phyloP scores from a whole-genome alignment of 2,888 invertebrate genomes.

The Vesta saturnalis region DNA sequence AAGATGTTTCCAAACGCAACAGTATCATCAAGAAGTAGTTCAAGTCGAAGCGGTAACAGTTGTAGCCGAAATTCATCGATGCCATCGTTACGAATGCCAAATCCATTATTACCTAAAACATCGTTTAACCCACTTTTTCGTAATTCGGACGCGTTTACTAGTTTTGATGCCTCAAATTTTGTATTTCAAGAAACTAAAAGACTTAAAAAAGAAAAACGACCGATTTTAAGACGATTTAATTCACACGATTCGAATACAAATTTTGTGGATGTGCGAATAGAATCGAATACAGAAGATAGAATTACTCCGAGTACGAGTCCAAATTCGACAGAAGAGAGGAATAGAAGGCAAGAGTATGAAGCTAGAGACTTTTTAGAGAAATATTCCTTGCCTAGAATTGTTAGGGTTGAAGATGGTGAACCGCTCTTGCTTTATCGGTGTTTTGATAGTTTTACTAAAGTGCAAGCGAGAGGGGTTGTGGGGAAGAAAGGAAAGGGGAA shows the following conservation, averaged over 20 bases:
- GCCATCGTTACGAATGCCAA: constrained; percentile 57
- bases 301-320: constrained; percentile 49
- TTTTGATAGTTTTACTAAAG: constrained; percentile 70
- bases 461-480: constrained; percentile 69
- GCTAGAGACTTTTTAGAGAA: constrained; percentile 69
- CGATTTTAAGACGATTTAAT: constrained; percentile 58
- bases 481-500: constrained; percentile 67
- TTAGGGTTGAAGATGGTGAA: constrained; percentile 67
- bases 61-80: constrained; percentile 59
- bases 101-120: constrained; percentile 53
- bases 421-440: constrained; percentile 72
- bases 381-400: constrained; percentile 70
- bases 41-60: constrained; percentile 55
- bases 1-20: constrained; percentile 57
- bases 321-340: constrained; percentile 51
- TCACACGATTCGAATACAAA: constrained; percentile 63
- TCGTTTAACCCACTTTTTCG: constrained; percentile 55
- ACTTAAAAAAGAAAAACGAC: constrained; percentile 60
- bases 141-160: constrained; percentile 55
- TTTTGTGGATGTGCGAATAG: constrained; percentile 61
- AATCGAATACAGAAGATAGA: constrained; percentile 54
- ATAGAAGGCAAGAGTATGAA: constrained; percentile 52
- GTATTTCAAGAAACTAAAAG: constrained; percentile 49
- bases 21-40: constrained; percentile 57
- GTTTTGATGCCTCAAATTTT: constrained; percentile 59